Evolutionary conservation across 2,113 vertebrate genomes (phyloP).

Genomic region (Ochotona curzoniae): DNA sequence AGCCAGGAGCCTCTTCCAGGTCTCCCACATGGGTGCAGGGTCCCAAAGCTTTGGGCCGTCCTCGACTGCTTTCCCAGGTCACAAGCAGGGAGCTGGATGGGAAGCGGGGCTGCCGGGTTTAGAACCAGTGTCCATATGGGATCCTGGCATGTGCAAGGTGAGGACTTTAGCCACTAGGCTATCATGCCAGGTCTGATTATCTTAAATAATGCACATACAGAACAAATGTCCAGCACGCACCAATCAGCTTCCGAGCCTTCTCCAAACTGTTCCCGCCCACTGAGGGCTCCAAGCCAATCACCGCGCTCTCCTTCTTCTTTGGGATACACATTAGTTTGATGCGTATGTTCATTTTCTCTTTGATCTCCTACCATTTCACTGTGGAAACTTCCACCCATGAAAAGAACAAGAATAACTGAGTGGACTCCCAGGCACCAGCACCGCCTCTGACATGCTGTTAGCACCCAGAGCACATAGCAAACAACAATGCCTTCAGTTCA

Average conservation of each 20-base stretch:
- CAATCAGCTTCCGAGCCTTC: background rate
- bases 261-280: background rate
- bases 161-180: too few species aligned
- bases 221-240: fast-evolving
- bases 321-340: background rate
- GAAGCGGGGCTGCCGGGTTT: too few species aligned
- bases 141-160: too few species aligned
- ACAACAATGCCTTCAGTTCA: background rate
- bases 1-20: too few species aligned
- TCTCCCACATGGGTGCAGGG: too few species aligned
- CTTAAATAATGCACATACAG: background rate
- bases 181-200: too few species aligned
- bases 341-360: background rate
- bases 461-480: background rate
- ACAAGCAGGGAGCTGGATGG: too few species aligned
- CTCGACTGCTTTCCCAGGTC: too few species aligned
- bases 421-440: background rate
- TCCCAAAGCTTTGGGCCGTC: too few species aligned
- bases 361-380: background rate
- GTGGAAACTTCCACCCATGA: background rate
- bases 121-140: too few species aligned
- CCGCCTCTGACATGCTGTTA: background rate
- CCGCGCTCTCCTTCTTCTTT: background rate
- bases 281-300: background rate
- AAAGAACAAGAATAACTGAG: background rate